Base-by-base conservation (phyloP, 2,113 vertebrate species). In the Xiphophorus hellerii region DNA sequence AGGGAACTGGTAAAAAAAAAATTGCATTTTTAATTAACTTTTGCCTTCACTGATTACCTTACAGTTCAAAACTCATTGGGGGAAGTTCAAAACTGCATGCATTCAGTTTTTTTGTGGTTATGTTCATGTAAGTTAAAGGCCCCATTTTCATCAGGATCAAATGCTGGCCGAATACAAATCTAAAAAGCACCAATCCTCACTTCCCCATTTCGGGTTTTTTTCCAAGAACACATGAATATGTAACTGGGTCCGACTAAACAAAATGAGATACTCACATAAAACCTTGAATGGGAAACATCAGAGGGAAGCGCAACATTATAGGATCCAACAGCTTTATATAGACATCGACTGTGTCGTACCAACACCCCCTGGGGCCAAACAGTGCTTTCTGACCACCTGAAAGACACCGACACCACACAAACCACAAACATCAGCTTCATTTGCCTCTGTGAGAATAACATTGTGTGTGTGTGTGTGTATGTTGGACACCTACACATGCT, bases 361-460 rank as follows among this genome's bases (percentile, higher is more conserved):
- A 99, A 90, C 58, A 99, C 98, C 44, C 98, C 98, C 90, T 98
- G 98, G 39, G 98, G 98, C 98, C 98, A 99, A 87, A 99, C 96
- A 28, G 97, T 99, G 86, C 94, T 95, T 89, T 99, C 97, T 72
- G 98, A 99, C 98, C 98, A 99, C 92, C 98, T 99, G 90, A 68
- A 39, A 68, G 44, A 79, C 54, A 81, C 15, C 28, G 66, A 64
- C 31, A 73, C 0, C 51, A 81, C 29, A 71, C 9, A 25, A 37
- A 77, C 7, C 11, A 20, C 33, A 42, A 20, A 66, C 30, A 68
- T 15, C n/a, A 27, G 44, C 44, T 48, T 33, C 7, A 64, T 66
- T 51, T n/a, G 0, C 12, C 6, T 29, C 0, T 42, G 37, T 0
- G 1, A 30, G 15, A 27, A 44, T 0, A 30, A 6, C 17, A 2